phyloP scores from a whole-genome alignment of 2,113 vertebrate species.

The Pristiophorus japonicus region DNA sequence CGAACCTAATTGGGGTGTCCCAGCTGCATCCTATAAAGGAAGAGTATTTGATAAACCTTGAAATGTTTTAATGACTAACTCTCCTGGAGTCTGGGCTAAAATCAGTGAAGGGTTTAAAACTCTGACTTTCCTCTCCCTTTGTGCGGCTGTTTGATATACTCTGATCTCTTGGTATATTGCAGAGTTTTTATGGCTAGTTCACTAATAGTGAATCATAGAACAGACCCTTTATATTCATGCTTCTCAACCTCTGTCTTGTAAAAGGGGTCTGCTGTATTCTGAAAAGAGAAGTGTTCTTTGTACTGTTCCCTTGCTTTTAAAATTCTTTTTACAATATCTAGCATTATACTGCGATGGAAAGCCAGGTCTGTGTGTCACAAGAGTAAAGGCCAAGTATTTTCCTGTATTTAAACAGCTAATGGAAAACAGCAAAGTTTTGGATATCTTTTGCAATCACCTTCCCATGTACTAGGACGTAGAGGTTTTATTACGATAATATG shows the following conservation, averaged over 20 bases:
- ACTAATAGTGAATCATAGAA: neutral
- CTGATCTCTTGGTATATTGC: neutral
- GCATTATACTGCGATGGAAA: neutral
- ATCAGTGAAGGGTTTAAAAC: neutral
- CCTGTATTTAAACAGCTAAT: neutral
- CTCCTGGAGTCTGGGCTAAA: neutral
- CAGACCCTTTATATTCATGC: neutral
- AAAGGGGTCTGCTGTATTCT: neutral
- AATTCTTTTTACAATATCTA: neutral
- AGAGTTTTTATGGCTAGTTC: neutral
- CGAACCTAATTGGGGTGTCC: neutral
- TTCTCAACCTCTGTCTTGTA: neutral
- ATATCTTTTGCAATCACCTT: neutral
- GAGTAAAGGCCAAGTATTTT: neutral
- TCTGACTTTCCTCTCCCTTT: neutral
- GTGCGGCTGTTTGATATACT: neutral
- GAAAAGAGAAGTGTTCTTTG: neutral
- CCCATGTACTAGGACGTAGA: neutral
- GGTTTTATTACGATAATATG: neutral
- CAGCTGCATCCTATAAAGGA: neutral
- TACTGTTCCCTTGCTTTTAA: neutral
- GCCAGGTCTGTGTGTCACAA: neutral
- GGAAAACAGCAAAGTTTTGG: neutral
- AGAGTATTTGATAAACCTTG: neutral
- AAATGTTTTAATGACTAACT: neutral